These are phyloP conservation scores for Dipodomys ordii DNA, from an alignment of 2,113 vertebrate species.

Conservation along the genomic window DNA sequence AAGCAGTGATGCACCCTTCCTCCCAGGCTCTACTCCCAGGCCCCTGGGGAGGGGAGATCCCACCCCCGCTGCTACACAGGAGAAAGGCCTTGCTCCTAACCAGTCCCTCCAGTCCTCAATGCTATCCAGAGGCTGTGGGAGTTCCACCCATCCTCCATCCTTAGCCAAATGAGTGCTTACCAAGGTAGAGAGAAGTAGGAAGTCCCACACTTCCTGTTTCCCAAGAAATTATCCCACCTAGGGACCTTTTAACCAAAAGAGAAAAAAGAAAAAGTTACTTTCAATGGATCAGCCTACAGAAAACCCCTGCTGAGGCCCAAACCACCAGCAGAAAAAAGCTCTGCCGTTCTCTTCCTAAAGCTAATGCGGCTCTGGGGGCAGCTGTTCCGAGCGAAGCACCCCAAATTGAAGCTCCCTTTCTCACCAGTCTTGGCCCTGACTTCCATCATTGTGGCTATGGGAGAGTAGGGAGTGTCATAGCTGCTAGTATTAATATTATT, in stretches of 20 bases:
- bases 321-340: no score
- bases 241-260: background rate
- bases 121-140: background rate
- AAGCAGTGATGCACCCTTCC: background rate
- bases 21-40: background rate
- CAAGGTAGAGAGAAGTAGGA: background rate
- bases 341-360: background rate
- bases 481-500: no score
- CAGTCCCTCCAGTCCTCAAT: background rate
- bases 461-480: no score
- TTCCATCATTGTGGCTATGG: background rate
- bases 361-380: rapidly evolving
- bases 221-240: background rate
- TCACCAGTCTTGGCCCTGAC: no score
- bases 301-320: background rate
- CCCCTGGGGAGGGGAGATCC: background rate
- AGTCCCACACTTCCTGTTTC: rapidly evolving
- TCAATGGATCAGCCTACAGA: rapidly evolving
- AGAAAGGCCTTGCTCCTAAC: background rate
- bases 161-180: background rate
- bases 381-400: background rate
- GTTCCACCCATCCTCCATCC: background rate
- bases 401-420: background rate
- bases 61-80: background rate
- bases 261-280: background rate